These are phyloP conservation scores for Polypedilum vanderplanki DNA, from an alignment of 1,140 invertebrate genomes.

Conservation along the genomic window DNA sequence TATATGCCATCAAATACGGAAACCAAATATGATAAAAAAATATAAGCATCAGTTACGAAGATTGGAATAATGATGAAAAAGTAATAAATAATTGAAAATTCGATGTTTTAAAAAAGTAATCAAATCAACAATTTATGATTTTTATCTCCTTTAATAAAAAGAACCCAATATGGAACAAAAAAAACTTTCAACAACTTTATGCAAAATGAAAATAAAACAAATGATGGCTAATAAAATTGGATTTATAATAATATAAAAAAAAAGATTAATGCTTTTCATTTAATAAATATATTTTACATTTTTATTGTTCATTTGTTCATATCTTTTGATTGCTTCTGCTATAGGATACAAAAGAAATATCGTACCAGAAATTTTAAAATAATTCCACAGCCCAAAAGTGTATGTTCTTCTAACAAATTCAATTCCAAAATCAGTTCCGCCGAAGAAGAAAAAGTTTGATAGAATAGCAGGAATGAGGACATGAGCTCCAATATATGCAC, in stretches of 20 bases:
- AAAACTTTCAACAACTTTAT: conserved; percentile 14
- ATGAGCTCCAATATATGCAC: conserved; percentile 60
- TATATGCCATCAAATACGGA: too few relatives aligned
- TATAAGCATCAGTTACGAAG: not conserved
- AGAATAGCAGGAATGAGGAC: conserved; percentile 68
- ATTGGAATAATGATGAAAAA: conserved; percentile 9
- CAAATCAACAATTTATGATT: not conserved
- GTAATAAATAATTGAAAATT: conserved; percentile 3
- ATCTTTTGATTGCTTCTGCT: conserved; percentile 20
- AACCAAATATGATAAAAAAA: not conserved
- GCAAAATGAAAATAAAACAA: conserved; percentile 19
- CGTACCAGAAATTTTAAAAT: conserved; percentile 31
- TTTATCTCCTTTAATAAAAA: not conserved
- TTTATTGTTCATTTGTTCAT: not conserved
- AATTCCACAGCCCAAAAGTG: conserved; percentile 42
- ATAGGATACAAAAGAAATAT: conserved; percentile 7
- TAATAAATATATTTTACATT: not conserved
- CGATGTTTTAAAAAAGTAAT: conserved; percentile 17
- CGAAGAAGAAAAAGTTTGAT: conserved; percentile 83
- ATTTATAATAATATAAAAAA: conserved; percentile 15
- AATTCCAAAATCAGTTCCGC: conserved; percentile 61
- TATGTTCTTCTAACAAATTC: conserved; percentile 51
- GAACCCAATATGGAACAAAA: not conserved
- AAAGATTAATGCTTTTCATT: not conserved
- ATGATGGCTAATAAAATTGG: conserved; percentile 18